A percentile compares a stretch with the other conserved stretches of the same genome.
These are phyloP conservation scores for Ditylenchus dipsaci DNA, from an alignment of 1,140 invertebrate genomes.

Conservation along the genomic window DNA sequence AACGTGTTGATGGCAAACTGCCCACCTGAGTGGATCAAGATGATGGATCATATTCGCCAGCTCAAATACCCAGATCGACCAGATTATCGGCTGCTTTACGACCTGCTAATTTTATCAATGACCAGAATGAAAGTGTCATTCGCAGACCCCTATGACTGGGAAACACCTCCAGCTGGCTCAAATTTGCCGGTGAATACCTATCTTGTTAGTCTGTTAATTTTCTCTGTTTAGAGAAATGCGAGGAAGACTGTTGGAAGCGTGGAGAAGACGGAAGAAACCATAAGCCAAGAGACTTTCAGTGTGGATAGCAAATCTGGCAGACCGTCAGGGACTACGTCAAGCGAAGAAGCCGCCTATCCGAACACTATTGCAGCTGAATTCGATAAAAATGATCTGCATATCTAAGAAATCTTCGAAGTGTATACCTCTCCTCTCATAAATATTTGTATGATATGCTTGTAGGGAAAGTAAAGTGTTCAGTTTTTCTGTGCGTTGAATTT, in stretches of 20 bases:
- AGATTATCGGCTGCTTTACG: conserved; percentile 41
- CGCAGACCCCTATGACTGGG: neutral
- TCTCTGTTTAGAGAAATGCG: neutral
- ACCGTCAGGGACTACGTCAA: neutral
- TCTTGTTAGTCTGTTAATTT: neutral
- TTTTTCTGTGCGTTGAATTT: no score
- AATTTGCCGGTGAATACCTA: neutral
- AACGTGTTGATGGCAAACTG: conserved; percentile 30
- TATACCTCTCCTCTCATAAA: no score
- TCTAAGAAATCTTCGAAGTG: neutral
- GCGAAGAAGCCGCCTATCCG: neutral
- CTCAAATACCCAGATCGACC: conserved; percentile 39
- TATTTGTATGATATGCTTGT: no score
- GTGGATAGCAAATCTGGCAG: neutral
- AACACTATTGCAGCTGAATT: neutral
- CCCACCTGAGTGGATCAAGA: conserved; percentile 35
- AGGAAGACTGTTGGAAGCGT: neutral
- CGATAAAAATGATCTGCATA: neutral
- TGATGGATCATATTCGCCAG: conserved; percentile 35
- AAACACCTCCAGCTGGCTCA: neutral
- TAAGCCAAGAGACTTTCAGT: neutral
- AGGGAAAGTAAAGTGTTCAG: no score
- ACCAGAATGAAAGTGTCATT: neutral
- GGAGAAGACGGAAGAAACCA: neutral
- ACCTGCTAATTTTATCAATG: neutral